phyloP scores from a whole-genome alignment of 2,113 vertebrate species.

The Eulemur macaco region DNA sequence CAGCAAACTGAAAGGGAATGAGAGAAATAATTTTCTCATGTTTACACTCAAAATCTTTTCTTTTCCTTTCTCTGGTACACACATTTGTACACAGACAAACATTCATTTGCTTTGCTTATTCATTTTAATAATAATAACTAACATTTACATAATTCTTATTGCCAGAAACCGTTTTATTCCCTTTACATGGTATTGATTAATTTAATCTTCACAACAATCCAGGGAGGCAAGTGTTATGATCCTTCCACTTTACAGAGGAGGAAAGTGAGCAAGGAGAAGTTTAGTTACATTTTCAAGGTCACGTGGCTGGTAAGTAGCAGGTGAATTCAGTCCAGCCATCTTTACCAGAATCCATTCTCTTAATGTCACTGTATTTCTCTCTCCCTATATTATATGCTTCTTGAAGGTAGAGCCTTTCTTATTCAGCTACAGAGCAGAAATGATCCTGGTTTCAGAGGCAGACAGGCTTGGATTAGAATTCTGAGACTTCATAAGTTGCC shows the following conservation, averaged over 20 bases:
- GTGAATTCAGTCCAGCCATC: not conserved
- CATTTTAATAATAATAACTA: not conserved
- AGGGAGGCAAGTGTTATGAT: not conserved
- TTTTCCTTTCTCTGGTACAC: not conserved
- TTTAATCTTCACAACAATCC: not conserved
- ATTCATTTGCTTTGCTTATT: not conserved
- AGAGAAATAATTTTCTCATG: not conserved
- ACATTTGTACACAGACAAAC: not conserved
- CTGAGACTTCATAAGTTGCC: not conserved
- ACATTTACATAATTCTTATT: not conserved
- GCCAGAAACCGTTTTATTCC: not conserved
- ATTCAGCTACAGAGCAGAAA: not conserved
- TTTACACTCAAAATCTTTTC: not conserved
- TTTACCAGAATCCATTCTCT: not conserved
- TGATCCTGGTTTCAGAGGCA: not conserved
- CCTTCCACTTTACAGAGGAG: not conserved
- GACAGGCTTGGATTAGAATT: not conserved
- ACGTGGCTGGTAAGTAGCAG: not conserved
- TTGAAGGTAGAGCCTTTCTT: not conserved
- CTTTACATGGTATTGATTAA: not conserved
- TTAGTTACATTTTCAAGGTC: not conserved
- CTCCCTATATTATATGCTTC: not conserved
- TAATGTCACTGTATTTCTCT: not conserved
- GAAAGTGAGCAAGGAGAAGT: not conserved
- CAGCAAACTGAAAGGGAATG: not conserved